Evolutionary conservation across 1,140 invertebrate species (phyloP).

Genomic region (Uloborus diversus): DNA sequence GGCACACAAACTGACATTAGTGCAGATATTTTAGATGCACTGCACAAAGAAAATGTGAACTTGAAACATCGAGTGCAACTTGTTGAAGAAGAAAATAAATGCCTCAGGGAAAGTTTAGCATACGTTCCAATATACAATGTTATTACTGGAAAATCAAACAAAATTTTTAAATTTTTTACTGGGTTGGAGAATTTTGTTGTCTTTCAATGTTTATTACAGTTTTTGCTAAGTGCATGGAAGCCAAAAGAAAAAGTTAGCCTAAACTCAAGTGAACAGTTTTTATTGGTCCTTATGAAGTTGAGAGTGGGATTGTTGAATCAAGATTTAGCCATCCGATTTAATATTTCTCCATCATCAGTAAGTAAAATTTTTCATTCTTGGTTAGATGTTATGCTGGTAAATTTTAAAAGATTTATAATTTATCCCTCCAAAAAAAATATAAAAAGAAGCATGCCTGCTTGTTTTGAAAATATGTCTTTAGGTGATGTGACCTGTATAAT

Average conservation of each 20-base stretch:
- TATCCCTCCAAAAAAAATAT: not conserved
- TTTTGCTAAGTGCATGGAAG: not conserved
- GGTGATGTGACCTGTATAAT: not conserved
- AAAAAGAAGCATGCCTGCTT: not conserved
- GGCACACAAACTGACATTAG: too few relatives aligned
- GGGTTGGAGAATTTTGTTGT: not conserved
- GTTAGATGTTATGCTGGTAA: not conserved
- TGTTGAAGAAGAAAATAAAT: not conserved
- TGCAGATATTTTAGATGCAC: not conserved
- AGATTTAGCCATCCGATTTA: not conserved
- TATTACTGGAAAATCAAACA: not conserved
- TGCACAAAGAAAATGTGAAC: not conserved
- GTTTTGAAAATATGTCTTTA: not conserved
- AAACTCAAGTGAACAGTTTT: not conserved
- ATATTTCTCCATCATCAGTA: not conserved
- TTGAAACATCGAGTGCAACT: not conserved
- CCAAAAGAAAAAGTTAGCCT: too few relatives aligned
- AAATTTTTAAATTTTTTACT: not conserved
- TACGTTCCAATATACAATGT: not conserved
- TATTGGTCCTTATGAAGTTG: not conserved
- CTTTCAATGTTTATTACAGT: not conserved
- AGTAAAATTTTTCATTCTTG: not conserved
- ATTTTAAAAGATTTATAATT: not conserved
- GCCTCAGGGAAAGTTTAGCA: not conserved
- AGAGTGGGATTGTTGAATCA: not conserved